Conservation (phyloP, 2,888 invertebrate species). For the Bembecia ichneumoniformis region DNA sequence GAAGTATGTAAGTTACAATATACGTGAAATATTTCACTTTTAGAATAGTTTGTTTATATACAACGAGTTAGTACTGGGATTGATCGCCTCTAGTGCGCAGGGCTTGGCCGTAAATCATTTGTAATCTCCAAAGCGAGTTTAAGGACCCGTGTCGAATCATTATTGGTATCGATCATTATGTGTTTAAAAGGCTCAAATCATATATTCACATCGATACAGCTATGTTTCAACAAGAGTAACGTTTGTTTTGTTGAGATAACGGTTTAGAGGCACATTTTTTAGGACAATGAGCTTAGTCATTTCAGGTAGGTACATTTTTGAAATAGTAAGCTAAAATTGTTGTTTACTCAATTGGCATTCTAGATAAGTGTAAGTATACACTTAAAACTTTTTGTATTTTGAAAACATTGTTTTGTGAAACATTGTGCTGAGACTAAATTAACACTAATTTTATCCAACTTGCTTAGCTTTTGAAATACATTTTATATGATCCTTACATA, state of each 20-base stretch:
- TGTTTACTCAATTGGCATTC: constrained; percentile 15
- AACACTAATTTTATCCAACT: no score
- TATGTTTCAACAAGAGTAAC: constrained; percentile 44
- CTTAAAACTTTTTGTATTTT: no score
- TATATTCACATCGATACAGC: constrained; percentile 42
- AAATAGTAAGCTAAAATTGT: constrained; percentile 18
- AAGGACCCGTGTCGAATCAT: constrained; percentile 38
- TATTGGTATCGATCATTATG: constrained; percentile 48
- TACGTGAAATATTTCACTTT: constrained; percentile 1
- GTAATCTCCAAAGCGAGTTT: constrained; percentile 30
- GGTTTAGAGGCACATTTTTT: constrained; percentile 58
- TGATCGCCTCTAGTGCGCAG: constrained; percentile 19
- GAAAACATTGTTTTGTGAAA: no score
- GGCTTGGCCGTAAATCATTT: constrained; percentile 31
- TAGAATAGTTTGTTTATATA: constrained; percentile 15
- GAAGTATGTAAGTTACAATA: no score
- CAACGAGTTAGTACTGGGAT: constrained; percentile 7
- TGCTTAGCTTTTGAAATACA: no score
- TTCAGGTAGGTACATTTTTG: constrained; percentile 4
- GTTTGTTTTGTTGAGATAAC: constrained; percentile 61
- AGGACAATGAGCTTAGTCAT: constrained; percentile 64
- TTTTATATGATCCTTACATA: no score
- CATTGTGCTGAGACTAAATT: no score
- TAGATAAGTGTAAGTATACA: no score
- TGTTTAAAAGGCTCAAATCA: constrained; percentile 28